Evolutionary conservation across 2,113 vertebrate species (phyloP).

Genomic region (Otus sunia): DNA sequence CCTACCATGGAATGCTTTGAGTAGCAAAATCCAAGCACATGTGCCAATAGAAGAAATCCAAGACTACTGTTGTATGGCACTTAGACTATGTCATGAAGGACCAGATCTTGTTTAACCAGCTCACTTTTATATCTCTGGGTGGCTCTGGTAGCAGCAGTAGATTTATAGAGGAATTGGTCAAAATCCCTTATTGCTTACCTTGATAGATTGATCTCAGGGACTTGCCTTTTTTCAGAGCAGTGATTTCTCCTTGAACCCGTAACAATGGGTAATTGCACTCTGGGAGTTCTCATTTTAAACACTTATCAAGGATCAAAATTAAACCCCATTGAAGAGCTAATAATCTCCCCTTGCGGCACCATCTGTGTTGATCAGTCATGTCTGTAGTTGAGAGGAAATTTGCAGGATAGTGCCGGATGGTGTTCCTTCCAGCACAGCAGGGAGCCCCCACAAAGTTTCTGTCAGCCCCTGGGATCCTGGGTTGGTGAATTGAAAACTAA

Average conservation of each 20-base stretch:
- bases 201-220: background rate
- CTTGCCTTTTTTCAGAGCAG: background rate
- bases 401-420: background rate
- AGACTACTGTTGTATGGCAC: background rate
- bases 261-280: background rate
- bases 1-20: background rate
- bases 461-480: background rate
- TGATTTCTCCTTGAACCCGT: conserved; percentile 20
- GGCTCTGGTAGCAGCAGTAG: background rate
- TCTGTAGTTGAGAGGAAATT: conserved; percentile 23
- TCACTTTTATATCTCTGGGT: background rate
- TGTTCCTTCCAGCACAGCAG: background rate
- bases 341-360: conserved; percentile 38
- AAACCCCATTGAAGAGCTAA: conserved; percentile 31
- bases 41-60: background rate
- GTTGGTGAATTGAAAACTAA: background rate
- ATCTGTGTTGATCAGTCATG: conserved; percentile 51
- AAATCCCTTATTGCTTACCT: background rate
- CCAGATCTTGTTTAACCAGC: background rate
- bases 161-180: background rate
- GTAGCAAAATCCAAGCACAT: background rate
- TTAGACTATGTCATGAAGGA: background rate
- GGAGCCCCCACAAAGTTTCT: background rate
- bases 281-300: conserved; percentile 34
- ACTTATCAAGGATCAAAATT: conserved; percentile 47